Conservation (phyloP, 1,140 invertebrate species). For the Drepana arcuata region DNA sequence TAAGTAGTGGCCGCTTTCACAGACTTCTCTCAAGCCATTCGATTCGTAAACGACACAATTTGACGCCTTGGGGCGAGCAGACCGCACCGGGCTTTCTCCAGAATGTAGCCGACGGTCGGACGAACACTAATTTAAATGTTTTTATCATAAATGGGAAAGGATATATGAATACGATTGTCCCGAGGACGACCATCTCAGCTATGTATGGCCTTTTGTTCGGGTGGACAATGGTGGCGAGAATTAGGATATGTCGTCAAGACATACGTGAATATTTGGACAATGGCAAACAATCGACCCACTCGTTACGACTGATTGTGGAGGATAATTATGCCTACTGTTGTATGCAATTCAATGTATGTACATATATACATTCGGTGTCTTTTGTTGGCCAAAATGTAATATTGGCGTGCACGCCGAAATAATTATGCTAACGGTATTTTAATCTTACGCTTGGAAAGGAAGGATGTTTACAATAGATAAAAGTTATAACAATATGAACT, state of each 20-base stretch:
- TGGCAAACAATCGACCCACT: slow-evolving; percentile 16
- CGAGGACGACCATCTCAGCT: slow-evolving; percentile 22
- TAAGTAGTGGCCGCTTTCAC: slow-evolving; percentile 2
- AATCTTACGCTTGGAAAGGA: no score
- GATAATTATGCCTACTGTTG: no score
- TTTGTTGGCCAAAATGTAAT: no score
- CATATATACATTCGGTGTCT: no score
- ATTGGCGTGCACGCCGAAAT: no score
- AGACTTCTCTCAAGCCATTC: slow-evolving; percentile 7
- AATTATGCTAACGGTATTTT: no score
- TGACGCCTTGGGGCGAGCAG: slow-evolving; percentile 13
- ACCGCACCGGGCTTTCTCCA: no score
- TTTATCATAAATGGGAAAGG: not conserved
- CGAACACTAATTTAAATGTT: no score
- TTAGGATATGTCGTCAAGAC: slow-evolving; percentile 33
- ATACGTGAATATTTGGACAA: slow-evolving; percentile 21
- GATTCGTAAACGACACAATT: slow-evolving; percentile 26
- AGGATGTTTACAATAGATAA: no score
- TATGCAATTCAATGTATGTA: no score
- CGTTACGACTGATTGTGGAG: slow-evolving; percentile 15
- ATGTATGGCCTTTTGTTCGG: slow-evolving; percentile 32
- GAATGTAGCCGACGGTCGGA: no score
- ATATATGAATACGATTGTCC: slow-evolving; percentile 5
- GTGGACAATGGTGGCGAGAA: slow-evolving; percentile 43
- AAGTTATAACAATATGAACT: no score